Conservation (phyloP, 2,888 invertebrate genomes). For the Meloe dianella region DNA sequence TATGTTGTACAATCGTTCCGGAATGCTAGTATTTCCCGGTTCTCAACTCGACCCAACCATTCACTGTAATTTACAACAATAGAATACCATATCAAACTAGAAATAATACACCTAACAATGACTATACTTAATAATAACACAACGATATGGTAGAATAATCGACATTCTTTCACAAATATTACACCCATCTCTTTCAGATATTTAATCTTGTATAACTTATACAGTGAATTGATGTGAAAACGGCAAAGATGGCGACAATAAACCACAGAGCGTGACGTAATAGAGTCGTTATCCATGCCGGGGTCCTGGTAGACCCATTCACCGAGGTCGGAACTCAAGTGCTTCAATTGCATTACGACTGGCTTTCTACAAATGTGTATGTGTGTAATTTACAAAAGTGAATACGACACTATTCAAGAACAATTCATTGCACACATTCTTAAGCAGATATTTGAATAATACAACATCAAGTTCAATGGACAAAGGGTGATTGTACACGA, state of each 20-base stretch:
- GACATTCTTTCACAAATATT: too few species aligned
- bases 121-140: too few species aligned
- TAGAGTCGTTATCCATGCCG: slow-evolving; percentile 45
- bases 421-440: slow-evolving; percentile 23
- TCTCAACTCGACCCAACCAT: too few species aligned
- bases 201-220: background rate
- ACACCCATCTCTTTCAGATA: background rate
- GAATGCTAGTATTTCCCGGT: too few species aligned
- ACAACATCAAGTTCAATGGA: slow-evolving; percentile 13
- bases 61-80: too few species aligned
- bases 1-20: slow-evolving; percentile 5
- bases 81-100: too few species aligned
- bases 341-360: slow-evolving; percentile 48
- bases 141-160: too few species aligned
- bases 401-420: slow-evolving; percentile 23
- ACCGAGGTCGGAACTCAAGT: slow-evolving; percentile 43
- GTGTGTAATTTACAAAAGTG: slow-evolving; percentile 13
- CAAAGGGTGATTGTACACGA: background rate
- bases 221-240: slow-evolving; percentile 25
- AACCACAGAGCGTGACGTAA: slow-evolving; percentile 49
- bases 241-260: slow-evolving; percentile 42
- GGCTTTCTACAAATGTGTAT: slow-evolving; percentile 42
- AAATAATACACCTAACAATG: too few species aligned
- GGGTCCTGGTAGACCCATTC: slow-evolving; percentile 44
- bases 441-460: slow-evolving; percentile 23